Percentiles rank a stretch among this genome's conserved stretches.
phyloP scores from a whole-genome alignment of 2,113 vertebrate species.

The Suncus etruscus region DNA sequence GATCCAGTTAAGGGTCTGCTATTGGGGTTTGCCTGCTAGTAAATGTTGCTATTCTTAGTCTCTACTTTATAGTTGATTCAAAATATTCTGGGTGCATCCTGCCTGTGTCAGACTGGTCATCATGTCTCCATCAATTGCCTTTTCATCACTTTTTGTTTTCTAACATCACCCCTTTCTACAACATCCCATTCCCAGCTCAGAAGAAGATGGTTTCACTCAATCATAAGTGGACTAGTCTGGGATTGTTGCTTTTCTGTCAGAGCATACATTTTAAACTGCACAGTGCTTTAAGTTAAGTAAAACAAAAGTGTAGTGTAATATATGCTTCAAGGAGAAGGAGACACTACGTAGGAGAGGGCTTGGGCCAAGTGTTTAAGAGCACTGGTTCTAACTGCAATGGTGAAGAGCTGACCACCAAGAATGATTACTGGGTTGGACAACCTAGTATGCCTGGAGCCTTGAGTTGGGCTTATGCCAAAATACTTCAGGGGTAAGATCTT shows the following conservation, averaged over 20 bases:
- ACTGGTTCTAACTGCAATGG: background rate
- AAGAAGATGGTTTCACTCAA: constrained; percentile 3
- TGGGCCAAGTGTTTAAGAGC: background rate
- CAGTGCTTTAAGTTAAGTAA: background rate
- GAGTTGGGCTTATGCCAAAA: no score
- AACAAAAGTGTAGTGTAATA: background rate
- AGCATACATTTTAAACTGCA: background rate
- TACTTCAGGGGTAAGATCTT: no score
- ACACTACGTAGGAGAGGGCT: background rate
- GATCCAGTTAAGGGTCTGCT: constrained; percentile 46
- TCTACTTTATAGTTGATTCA: constrained; percentile 47
- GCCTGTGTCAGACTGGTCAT: constrained; percentile 21
- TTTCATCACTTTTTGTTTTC: constrained; percentile 31
- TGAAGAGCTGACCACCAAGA: no score
- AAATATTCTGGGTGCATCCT: constrained; percentile 52
- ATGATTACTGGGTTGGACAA: no score
- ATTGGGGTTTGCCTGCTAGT: constrained; percentile 63
- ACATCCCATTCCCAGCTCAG: background rate
- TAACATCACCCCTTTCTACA: constrained; percentile 34
- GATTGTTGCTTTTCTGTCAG: background rate
- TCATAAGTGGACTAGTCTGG: background rate
- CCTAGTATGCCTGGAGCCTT: no score
- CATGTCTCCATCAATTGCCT: constrained; percentile 2
- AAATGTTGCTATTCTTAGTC: constrained; percentile 26
- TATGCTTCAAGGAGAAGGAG: background rate